phyloP scores from a whole-genome alignment of 1,140 invertebrate genomes.

The Sycophaga agraensis region DNA sequence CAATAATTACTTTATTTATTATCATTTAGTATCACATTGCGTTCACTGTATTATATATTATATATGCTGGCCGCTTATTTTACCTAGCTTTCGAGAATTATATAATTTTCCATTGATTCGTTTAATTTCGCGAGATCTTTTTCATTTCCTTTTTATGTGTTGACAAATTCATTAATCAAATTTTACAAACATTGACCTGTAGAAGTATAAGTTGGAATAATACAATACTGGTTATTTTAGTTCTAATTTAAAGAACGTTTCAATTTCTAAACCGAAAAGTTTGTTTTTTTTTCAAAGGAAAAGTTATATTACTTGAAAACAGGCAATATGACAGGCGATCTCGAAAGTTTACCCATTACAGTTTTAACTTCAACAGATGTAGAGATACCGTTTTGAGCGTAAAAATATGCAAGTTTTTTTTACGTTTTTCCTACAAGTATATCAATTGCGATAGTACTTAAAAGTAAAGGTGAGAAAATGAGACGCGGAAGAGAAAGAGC shows the following conservation, averaged over 20 bases:
- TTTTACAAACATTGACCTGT: no score
- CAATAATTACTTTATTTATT: slow-evolving; percentile 58
- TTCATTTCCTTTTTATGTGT: no score
- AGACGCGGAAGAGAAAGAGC: neutral
- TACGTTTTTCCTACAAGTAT: neutral
- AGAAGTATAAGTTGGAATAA: no score
- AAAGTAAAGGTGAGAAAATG: no score
- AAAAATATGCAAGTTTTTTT: slow-evolving; percentile 6
- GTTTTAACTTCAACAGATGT: slow-evolving; percentile 2
- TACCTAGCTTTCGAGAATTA: slow-evolving; percentile 50
- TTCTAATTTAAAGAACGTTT: no score
- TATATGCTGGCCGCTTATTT: slow-evolving; percentile 49
- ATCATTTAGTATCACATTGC: slow-evolving; percentile 60
- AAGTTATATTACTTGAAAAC: slow-evolving; percentile 21
- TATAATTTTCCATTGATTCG: no score
- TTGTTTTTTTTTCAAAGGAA: neutral
- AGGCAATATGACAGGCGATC: slow-evolving; percentile 28
- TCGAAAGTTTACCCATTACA: slow-evolving; percentile 11
- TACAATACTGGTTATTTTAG: no score
- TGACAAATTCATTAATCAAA: no score
- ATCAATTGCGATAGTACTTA: no score
- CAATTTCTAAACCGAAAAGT: no score
- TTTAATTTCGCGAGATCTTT: no score
- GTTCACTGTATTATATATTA: slow-evolving; percentile 47
- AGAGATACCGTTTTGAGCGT: neutral